These are phyloP conservation scores for Artibeus jamaicensis DNA, from an alignment of 2,797 vertebrate genomes.

Conservation along the genomic window DNA sequence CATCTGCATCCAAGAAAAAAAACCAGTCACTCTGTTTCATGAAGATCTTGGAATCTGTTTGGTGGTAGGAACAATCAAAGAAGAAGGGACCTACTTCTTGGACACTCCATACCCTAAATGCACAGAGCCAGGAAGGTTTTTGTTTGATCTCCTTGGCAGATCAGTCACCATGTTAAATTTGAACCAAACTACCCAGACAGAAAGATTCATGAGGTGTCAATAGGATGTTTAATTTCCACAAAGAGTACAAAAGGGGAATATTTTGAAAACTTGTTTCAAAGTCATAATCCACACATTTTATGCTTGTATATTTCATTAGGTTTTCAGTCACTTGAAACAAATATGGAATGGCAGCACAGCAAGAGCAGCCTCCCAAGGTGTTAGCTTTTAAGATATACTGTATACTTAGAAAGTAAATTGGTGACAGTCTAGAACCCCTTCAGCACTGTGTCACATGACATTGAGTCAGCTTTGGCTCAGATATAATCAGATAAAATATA, in stretches of 20 bases:
- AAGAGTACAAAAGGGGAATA: not conserved
- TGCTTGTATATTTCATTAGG: not conserved
- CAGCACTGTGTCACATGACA: not conserved
- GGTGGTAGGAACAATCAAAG: not conserved
- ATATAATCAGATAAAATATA: not conserved
- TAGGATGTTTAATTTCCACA: constrained; percentile 36
- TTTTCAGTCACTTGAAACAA: not conserved
- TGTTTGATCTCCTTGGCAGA: not conserved
- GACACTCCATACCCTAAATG: not conserved
- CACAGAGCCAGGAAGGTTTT: not conserved
- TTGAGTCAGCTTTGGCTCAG: not conserved
- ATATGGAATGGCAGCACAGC: not conserved
- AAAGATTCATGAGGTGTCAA: constrained; percentile 19
- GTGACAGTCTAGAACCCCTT: not conserved
- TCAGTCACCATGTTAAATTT: not conserved
- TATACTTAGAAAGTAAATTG: not conserved
- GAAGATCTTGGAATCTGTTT: not conserved
- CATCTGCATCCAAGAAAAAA: not conserved
- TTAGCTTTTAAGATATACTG: not conserved
- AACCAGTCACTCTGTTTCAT: not conserved
- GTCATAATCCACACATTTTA: not conserved
- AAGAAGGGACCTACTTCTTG: not conserved
- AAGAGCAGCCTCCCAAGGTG: not conserved
- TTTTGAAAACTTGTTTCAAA: constrained; percentile 20
- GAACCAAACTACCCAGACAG: constrained; percentile 10